Percentiles rank a stretch among this genome's conserved stretches.
These are phyloP conservation scores for Auanema freiburgensis DNA, from an alignment of 2,888 invertebrate genomes.

Conservation along the genomic window DNA sequence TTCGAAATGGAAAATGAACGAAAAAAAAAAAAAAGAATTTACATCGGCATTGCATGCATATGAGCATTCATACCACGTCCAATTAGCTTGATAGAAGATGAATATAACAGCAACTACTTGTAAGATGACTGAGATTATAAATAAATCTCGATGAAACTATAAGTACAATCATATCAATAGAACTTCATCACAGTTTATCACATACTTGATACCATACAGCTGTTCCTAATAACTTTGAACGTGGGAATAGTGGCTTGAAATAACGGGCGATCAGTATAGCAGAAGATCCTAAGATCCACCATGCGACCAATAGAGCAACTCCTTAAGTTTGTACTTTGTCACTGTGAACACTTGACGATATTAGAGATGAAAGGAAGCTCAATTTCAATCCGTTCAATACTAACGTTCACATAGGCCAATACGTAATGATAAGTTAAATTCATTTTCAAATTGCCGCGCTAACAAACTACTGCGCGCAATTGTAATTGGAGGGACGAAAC, in stretches of 20 bases:
- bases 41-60: constrained; percentile 47
- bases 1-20: neutral
- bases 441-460: too few species aligned
- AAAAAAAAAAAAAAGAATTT: constrained; percentile 3
- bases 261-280: constrained; percentile 50
- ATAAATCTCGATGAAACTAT: constrained; percentile 47
- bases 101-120: constrained; percentile 43
- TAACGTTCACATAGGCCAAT: too few species aligned
- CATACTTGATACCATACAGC: constrained; percentile 53
- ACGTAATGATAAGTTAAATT: too few species aligned
- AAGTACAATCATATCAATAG: neutral
- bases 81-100: constrained; percentile 50
- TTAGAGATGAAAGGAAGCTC: neutral
- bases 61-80: constrained; percentile 53
- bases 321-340: constrained; percentile 22
- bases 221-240: constrained; percentile 44
- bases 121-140: constrained; percentile 36
- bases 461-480: too few species aligned
- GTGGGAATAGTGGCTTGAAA: constrained; percentile 49
- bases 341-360: neutral
- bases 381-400: too few species aligned
- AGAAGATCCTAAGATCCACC: constrained; percentile 52
- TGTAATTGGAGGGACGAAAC: too few species aligned
- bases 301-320: constrained; percentile 40
- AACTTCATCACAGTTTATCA: neutral